These are phyloP conservation scores for Tetanocera ferruginea DNA, from an alignment of 2,888 invertebrate genomes.

Conservation along the genomic window DNA sequence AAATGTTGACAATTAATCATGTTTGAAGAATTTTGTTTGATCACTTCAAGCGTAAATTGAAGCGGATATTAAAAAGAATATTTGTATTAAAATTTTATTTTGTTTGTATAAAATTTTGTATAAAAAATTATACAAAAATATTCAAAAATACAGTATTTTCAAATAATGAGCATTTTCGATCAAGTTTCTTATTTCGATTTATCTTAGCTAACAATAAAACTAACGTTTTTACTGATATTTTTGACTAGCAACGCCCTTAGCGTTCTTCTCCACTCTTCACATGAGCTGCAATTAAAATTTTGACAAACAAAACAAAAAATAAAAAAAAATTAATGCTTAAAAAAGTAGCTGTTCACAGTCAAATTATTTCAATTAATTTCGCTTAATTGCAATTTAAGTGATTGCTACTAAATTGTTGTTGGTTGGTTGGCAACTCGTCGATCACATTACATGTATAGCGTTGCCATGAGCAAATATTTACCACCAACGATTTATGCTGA, in stretches of 20 bases:
- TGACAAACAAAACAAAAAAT: neutral
- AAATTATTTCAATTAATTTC: slow-evolving; percentile 20
- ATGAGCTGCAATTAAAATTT: neutral
- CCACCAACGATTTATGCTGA: neutral
- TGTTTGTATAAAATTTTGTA: no score
- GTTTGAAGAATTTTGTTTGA: no score
- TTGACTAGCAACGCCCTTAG: neutral
- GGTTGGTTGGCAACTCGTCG: neutral
- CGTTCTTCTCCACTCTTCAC: neutral
- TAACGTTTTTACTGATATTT: neutral
- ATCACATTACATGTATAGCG: neutral
- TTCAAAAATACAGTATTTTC: no score
- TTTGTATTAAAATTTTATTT: no score
- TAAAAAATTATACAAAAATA: no score
- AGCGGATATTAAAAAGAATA: no score
- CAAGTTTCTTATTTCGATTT: neutral
- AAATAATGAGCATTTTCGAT: neutral
- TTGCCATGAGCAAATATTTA: neutral
- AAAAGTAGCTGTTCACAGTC: neutral
- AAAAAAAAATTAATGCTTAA: neutral
- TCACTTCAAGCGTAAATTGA: no score
- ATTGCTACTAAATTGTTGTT: slow-evolving; percentile 18
- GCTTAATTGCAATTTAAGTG: slow-evolving; percentile 24
- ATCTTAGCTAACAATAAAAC: neutral
- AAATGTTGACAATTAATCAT: no score